These are phyloP conservation scores for Spongia lamella DNA, from an alignment of 37 sponge, comb jelly and placozoan species.

Conservation along the genomic window DNA sequence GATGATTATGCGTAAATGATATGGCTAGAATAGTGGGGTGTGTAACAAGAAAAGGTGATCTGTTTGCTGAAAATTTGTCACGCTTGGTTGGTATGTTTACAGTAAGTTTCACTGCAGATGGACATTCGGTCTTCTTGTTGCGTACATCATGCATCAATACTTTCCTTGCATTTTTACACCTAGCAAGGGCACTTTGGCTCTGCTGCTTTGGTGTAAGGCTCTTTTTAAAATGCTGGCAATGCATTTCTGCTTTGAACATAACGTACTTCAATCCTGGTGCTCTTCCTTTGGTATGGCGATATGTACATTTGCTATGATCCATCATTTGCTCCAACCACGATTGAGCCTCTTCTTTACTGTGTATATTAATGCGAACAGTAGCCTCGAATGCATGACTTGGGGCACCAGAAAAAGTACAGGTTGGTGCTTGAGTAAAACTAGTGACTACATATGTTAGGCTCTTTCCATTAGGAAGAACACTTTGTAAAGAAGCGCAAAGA, in stretches of 20 bases:
- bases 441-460: slow-evolving; percentile 1
- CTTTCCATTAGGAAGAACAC: slow-evolving; percentile 2
- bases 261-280: neutral
- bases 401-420: slow-evolving; percentile 15
- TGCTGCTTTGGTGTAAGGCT: neutral
- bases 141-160: neutral
- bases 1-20: slow-evolving; percentile 19
- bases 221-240: slow-evolving; percentile 6
- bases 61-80: too few species aligned
- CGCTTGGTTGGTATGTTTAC: slow-evolving; percentile 5
- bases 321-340: slow-evolving; percentile 12
- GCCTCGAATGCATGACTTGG: slow-evolving; percentile 4
- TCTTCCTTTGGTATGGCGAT: neutral
- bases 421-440: neutral
- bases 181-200: neutral
- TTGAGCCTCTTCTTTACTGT: slow-evolving; percentile 10
- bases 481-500: slow-evolving; percentile 2
- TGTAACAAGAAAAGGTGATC: neutral
- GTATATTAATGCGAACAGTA: slow-evolving; percentile 6
- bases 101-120: neutral
- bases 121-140: slow-evolving; percentile 9
- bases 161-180: neutral
- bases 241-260: neutral
- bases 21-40: slow-evolving; percentile 9
- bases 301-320: slow-evolving; percentile 1